These are phyloP conservation scores for Hydrotaea cyrtoneurina DNA, from an alignment of 2,888 invertebrate genomes.

Conservation along the genomic window DNA sequence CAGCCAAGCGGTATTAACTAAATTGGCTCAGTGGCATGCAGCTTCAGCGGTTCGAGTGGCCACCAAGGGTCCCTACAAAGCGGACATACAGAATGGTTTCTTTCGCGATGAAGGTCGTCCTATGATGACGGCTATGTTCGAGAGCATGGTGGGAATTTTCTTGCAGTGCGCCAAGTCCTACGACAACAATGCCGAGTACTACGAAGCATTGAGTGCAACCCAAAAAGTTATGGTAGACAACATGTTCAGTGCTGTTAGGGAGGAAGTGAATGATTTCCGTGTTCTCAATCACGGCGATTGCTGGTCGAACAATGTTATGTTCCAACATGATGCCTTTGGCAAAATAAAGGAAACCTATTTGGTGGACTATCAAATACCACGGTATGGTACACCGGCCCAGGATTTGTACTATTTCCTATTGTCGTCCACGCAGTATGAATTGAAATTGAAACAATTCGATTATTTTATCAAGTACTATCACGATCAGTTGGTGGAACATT, in stretches of 20 bases:
- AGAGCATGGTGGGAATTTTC: conserved; percentile 43
- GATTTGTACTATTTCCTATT: conserved; percentile 75
- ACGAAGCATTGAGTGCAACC: conserved; percentile 67
- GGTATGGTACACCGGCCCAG: conserved; percentile 75
- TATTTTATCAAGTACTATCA: conserved; percentile 77
- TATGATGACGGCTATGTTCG: conserved; percentile 54
- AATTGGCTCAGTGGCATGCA: conserved; percentile 76
- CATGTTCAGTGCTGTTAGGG: conserved; percentile 14
- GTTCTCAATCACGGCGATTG: conserved; percentile 77
- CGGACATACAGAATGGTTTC: conserved; percentile 40
- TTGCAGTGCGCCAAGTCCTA: conserved; percentile 65
- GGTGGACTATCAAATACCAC: conserved; percentile 76
- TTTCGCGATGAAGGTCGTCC: conserved; percentile 57
- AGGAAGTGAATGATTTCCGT: conserved; percentile 72
- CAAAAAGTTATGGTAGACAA: conserved; percentile 63
- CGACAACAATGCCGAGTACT: conserved; percentile 69
- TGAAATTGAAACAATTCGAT: conserved; percentile 77
- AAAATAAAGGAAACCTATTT: conserved; percentile 74
- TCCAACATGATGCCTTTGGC: conserved; percentile 71
- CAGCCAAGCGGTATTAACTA: conserved; percentile 70
- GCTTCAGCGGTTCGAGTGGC: conserved; percentile 71
- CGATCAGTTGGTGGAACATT: conserved; percentile 71
- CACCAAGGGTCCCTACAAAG: conserved; percentile 68
- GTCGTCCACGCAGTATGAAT: conserved; percentile 74
- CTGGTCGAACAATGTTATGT: conserved; percentile 79